phyloP scores from a whole-genome alignment of 2,888 invertebrate species.

The Phoenoteleia sp. region DNA sequence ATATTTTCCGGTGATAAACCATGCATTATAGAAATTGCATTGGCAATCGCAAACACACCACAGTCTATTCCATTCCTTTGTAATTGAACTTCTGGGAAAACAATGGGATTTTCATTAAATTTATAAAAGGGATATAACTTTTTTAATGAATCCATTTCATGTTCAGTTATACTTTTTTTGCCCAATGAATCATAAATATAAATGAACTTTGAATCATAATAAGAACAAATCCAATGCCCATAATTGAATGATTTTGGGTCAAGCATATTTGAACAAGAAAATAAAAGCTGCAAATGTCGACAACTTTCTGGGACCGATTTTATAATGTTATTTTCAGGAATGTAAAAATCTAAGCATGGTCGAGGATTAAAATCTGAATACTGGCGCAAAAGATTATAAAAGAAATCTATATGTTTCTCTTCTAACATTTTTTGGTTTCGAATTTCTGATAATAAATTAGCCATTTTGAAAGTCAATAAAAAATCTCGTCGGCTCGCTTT shows the following conservation, averaged over 20 bases:
- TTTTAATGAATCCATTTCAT: slow-evolving; percentile 12
- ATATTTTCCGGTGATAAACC: slow-evolving; percentile 12
- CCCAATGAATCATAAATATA: not conserved
- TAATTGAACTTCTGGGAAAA: slow-evolving; percentile 26
- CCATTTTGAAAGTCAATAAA: no score
- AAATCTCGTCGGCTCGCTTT: no score
- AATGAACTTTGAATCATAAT: slow-evolving; percentile 22
- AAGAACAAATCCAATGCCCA: slow-evolving; percentile 29
- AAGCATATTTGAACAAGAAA: slow-evolving; percentile 8
- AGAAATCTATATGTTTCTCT: slow-evolving; percentile 18
- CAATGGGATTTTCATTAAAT: slow-evolving; percentile 1
- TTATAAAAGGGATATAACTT: slow-evolving; percentile 32
- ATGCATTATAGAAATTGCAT: slow-evolving; percentile 41
- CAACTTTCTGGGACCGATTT: slow-evolving; percentile 16
- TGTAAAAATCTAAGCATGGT: slow-evolving; percentile 22
- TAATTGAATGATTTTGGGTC: slow-evolving; percentile 1
- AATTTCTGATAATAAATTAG: no score
- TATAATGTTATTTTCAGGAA: not conserved
- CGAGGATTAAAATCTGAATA: slow-evolving; percentile 27
- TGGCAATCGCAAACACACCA: slow-evolving; percentile 38
- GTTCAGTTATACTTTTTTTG: not conserved
- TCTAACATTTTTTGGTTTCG: no score
- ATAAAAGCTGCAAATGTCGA: slow-evolving; percentile 41
- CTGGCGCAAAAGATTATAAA: slow-evolving; percentile 11
- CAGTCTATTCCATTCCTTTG: slow-evolving; percentile 34